Evolutionary conservation across 2,113 vertebrate genomes (phyloP).

Genomic region (Actenoides lindsayi): DNA sequence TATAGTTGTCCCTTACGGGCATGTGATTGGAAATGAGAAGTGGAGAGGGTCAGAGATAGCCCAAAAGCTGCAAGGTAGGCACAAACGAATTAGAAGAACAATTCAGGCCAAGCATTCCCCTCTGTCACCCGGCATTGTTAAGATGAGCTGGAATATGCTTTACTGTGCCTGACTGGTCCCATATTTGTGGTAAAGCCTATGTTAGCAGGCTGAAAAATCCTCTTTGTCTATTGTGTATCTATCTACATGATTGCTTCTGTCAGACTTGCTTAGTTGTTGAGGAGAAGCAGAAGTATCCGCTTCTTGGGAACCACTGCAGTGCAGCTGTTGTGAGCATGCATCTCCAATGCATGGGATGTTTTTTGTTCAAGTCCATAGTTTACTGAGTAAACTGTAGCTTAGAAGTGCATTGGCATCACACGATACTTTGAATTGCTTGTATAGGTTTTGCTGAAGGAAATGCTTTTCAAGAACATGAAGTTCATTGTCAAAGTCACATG

Average conservation of each 20-base stretch:
- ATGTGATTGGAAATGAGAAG: constrained; percentile 82
- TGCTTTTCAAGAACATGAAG: background rate
- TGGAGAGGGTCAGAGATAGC: constrained; percentile 86
- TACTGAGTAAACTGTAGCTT: background rate
- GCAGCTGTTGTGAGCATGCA: background rate
- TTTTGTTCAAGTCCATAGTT: background rate
- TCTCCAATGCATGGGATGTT: background rate
- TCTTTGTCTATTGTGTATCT: fast-evolving
- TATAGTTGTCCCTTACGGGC: constrained; percentile 80
- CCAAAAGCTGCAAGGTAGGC: constrained; percentile 83
- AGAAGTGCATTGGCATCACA: background rate
- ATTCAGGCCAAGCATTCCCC: background rate
- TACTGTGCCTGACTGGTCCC: background rate
- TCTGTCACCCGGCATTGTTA: fast-evolving
- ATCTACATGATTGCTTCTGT: fast-evolving
- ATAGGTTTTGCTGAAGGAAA: background rate
- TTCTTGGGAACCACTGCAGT: background rate
- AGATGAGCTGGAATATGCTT: background rate
- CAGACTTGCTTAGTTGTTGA: background rate
- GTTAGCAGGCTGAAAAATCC: background rate
- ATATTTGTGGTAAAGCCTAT: fast-evolving
- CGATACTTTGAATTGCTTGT: background rate
- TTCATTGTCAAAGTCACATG: background rate
- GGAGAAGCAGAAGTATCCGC: background rate
- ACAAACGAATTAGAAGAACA: background rate